These are phyloP conservation scores for Chrysaora quinquecirrha DNA, from an alignment of 30 jellyfish, hydroid and myxozoan genomes.

Conservation along the genomic window DNA sequence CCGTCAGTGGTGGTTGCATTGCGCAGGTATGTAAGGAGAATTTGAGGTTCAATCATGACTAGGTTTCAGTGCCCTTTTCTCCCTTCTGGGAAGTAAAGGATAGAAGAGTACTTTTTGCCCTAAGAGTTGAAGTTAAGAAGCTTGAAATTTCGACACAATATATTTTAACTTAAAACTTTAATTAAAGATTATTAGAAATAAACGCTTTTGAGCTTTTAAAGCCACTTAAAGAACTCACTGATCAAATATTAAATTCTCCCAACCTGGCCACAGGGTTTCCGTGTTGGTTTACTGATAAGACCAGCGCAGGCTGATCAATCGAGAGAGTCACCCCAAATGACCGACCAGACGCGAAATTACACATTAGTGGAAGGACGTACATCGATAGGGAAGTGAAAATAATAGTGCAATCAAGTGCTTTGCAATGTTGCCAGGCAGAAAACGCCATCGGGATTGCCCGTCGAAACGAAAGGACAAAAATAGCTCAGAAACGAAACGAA, in stretches of 20 bases:
- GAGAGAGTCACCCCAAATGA: conserved; percentile 12
- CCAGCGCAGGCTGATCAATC: conserved; percentile 48
- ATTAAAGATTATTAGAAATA: too few species aligned
- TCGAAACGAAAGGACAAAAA: conserved; percentile 14
- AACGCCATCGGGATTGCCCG: conserved; percentile 55
- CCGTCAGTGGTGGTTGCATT: neutral
- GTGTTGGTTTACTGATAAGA: conserved; percentile 45
- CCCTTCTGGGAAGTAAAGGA: too few species aligned
- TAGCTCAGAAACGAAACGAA: conserved; percentile 30
- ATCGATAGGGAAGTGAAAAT: neutral
- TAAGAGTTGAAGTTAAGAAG: too few species aligned
- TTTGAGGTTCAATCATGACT: neutral
- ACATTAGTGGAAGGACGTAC: neutral
- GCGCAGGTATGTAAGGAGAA: neutral
- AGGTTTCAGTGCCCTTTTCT: too few species aligned
- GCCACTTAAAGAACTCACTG: too few species aligned
- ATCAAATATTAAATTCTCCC: conserved; percentile 75
- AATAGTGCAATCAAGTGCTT: neutral
- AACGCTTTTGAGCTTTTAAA: too few species aligned
- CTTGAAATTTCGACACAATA: too few species aligned
- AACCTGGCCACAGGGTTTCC: conserved; percentile 48
- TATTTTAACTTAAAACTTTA: too few species aligned
- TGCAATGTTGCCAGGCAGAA: neutral
- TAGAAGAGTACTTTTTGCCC: too few species aligned
- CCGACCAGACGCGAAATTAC: conserved; percentile 5